Base-by-base conservation (phyloP, 2,888 invertebrate species). In the Sesia bembeciformis region DNA sequence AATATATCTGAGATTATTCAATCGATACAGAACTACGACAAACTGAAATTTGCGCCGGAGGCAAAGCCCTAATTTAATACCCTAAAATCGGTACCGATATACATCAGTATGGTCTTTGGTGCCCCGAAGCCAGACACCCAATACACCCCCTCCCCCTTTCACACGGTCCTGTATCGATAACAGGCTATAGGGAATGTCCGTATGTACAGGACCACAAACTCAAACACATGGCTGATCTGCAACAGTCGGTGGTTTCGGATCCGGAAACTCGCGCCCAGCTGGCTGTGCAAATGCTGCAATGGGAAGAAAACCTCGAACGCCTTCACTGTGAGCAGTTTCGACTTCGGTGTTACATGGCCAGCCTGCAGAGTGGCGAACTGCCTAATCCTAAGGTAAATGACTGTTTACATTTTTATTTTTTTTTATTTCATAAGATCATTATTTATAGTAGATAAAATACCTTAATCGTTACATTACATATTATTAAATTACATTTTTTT, bases 141-240 rank as follows among this genome's bases (percentile, higher is more conserved):
- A 23, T 23, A 23, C 23, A 23, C 23, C 23, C 23, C 23, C 23
- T 23, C 23, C 23, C 23, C 23, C 23, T 23, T 23, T 23, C 23
- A 2, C 23, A 23, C 23, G 23, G 23, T 23, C 23, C 23, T 23
- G 23, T 23, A 23, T 23, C 23, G 42, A 42, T 42, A 42, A 42
- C 42, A 6, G 7, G 3, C 42, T 42, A 42, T 23, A 23, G 42
- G 7, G 7, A 6, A 42, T 42, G 7, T 52, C 23, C 23, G 23
- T 23, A 23, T 55, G 39, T 51, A 57, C 90, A 98, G 98, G 98
- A 98, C 90, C 96, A 97, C 78, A 98, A 98, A 84, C 90, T 98
- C 88, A 97, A 97, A 81, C 98, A 98, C 78, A 98, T 98, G 98
- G 98, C 98, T n/a, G 98, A 98, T 82, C 91, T 98, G 71, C 98